Percentiles rank a stretch among this genome's conserved stretches.
Conservation (phyloP, 2,888 invertebrate species). For the Chrysodeixis includens region DNA sequence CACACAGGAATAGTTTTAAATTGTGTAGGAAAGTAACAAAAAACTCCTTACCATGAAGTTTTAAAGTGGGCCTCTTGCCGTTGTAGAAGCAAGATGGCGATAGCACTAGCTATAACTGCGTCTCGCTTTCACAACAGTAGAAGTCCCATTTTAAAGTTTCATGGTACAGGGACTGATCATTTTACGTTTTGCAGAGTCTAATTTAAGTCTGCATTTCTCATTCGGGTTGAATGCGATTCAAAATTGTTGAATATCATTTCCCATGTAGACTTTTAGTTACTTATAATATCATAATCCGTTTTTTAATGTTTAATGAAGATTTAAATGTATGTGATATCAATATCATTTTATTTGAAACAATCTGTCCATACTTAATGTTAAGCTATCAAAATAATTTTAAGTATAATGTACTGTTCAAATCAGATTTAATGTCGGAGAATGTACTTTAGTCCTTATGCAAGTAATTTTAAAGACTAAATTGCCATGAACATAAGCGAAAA, state of each 20-base stretch:
- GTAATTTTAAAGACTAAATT: constrained; percentile 27
- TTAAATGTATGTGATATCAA: constrained; percentile 78
- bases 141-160: too few species aligned
- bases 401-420: constrained; percentile 57
- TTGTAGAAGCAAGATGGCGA: too few species aligned
- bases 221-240: constrained; percentile 17
- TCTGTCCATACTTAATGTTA: constrained; percentile 76
- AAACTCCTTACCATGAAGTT: background rate
- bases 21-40: constrained; percentile 19
- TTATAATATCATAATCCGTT: constrained; percentile 52
- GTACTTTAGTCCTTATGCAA: constrained; percentile 27
- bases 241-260: constrained; percentile 46
- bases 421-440: constrained; percentile 39
- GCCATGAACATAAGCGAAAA: constrained; percentile 8
- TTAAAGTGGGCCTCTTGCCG: too few species aligned
- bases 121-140: too few species aligned
- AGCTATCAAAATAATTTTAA: constrained; percentile 62
- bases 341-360: constrained; percentile 78
- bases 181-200: constrained; percentile 31
- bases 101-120: too few species aligned
- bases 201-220: constrained; percentile 23
- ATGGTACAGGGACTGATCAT: background rate
- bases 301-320: constrained; percentile 65
- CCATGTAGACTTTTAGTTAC: constrained; percentile 40
- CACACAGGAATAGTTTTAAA: constrained; percentile 24